A percentile compares a stretch with the other conserved stretches of the same genome.
These are phyloP conservation scores for Sebastes baramenuke DNA, from an alignment of 2,797 vertebrate genomes.

Conservation along the genomic window DNA sequence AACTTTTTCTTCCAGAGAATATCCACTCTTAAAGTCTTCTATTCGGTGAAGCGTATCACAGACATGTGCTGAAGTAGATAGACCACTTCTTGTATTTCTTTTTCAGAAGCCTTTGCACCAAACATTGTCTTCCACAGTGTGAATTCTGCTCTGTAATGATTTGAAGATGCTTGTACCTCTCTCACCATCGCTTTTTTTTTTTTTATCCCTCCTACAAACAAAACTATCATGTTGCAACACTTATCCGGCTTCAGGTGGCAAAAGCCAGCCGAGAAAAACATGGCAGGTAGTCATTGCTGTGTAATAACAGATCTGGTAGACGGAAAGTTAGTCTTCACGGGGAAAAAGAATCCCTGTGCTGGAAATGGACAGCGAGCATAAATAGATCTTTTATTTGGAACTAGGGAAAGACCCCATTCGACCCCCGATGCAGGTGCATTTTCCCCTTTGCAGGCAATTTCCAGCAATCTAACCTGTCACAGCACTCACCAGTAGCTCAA, in stretches of 20 bases:
- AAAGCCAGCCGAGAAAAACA: conserved; percentile 14
- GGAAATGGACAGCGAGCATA: conserved; percentile 39
- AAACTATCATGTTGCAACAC: conserved; percentile 25
- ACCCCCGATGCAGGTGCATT: conserved; percentile 31
- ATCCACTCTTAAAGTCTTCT: neutral
- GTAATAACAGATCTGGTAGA: conserved; percentile 23
- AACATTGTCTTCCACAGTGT: conserved; percentile 14
- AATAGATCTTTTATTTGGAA: conserved; percentile 42
- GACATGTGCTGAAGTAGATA: neutral
- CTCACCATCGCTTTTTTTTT: neutral
- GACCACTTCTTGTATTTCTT: neutral
- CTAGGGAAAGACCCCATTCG: conserved; percentile 15
- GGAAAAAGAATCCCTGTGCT: conserved; percentile 8
- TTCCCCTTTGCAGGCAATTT: conserved; percentile 48
- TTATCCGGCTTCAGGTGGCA: conserved; percentile 14
- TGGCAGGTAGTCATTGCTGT: conserved; percentile 35
- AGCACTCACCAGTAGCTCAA: conserved; percentile 20
- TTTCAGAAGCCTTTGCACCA: neutral
- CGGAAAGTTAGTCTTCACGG: conserved; percentile 10
- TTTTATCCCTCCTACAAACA: conserved; percentile 27
- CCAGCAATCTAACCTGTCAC: conserved; percentile 34
- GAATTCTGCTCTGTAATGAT: conserved; percentile 15
- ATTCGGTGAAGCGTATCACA: neutral
- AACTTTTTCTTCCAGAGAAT: neutral
- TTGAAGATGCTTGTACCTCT: conserved; percentile 13